phyloP scores from a whole-genome alignment of 2,888 invertebrate genomes.

The Sinodicranocentrus sp. region DNA sequence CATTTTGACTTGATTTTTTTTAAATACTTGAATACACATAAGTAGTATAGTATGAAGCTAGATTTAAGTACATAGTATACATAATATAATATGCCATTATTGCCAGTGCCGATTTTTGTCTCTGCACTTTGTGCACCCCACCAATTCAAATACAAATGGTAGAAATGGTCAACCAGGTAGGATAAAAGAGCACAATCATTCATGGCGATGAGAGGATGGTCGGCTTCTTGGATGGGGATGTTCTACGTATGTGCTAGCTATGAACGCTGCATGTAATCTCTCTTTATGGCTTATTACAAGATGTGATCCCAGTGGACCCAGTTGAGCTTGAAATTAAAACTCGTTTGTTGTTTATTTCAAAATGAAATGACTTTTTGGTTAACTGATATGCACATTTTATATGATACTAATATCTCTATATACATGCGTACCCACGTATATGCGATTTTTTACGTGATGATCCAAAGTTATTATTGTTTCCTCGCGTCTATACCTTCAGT shows the following conservation, averaged over 20 bases:
- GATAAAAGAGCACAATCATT: background rate
- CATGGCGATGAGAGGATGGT: background rate
- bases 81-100: too few relatives aligned
- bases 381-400: constrained; percentile 24
- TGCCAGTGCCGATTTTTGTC: background rate
- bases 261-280: constrained; percentile 23
- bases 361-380: constrained; percentile 29
- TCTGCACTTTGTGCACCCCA: background rate
- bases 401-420: background rate
- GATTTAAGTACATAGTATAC: too few relatives aligned
- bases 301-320: constrained; percentile 29
- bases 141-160: background rate
- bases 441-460: background rate
- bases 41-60: background rate
- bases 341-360: constrained; percentile 51
- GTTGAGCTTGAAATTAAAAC: constrained; percentile 65
- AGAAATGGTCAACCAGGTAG: background rate
- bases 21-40: constrained; percentile 7
- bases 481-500: background rate
- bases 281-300: constrained; percentile 43
- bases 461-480: background rate
- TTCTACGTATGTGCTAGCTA: background rate
- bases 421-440: background rate
- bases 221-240: background rate
- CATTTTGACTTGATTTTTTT: background rate